A percentile compares a stretch with the other conserved stretches of the same genome.
phyloP scores from a whole-genome alignment of 2,888 invertebrate genomes.

The Julus scandinavius region DNA sequence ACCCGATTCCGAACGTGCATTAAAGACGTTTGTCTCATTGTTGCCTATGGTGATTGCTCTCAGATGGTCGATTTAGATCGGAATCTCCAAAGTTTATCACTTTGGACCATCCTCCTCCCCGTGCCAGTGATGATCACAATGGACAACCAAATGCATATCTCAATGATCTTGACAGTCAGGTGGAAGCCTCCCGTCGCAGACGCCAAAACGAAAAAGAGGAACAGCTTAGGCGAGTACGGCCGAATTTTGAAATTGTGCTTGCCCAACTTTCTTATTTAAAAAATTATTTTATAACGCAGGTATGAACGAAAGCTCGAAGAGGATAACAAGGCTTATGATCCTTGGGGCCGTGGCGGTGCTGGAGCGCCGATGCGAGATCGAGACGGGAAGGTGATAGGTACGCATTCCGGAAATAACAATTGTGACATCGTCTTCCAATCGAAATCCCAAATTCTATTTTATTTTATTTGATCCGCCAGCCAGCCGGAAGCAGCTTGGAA shows the following conservation, averaged over 20 bases:
- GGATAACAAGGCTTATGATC: conserved; percentile 55
- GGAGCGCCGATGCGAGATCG: conserved; percentile 54
- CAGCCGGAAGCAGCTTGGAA: conserved; percentile 43
- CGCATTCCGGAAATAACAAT: neutral
- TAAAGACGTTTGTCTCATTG: neutral
- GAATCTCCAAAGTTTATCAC: conserved; percentile 29
- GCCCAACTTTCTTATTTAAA: neutral
- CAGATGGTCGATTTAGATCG: neutral
- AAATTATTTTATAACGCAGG: conserved; percentile 32
- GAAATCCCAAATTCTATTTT: neutral
- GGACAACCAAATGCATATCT: conserved; percentile 48
- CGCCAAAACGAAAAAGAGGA: conserved; percentile 52
- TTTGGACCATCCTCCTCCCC: neutral
- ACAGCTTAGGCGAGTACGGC: conserved; percentile 41
- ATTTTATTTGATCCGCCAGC: conserved; percentile 2
- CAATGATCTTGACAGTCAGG: conserved; percentile 47
- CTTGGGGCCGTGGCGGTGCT: conserved; percentile 56
- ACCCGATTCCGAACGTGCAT: neutral
- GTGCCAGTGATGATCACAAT: neutral
- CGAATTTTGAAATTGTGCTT: neutral
- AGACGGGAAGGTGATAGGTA: conserved; percentile 54
- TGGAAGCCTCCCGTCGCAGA: conserved; percentile 44
- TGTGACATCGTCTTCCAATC: neutral
- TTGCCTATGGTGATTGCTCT: neutral
- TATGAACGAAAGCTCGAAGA: conserved; percentile 51